Conservation (phyloP, 2,888 invertebrate genomes). For the Lepidocyrtinus sp. region DNA sequence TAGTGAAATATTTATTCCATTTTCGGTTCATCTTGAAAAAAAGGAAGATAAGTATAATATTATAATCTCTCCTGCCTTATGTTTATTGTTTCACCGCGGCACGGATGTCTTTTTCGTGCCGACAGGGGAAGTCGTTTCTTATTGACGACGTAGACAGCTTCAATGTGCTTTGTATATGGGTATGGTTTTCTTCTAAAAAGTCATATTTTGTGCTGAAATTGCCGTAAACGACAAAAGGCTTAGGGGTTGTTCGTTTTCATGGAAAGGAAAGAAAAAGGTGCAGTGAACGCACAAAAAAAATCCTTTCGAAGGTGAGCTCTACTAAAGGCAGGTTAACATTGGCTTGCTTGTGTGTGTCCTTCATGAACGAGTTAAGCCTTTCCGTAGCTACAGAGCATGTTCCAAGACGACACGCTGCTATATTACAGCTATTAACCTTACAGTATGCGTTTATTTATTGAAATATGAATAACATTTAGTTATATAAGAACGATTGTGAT, state of each 20-base stretch:
- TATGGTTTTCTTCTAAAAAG: conserved; percentile 29
- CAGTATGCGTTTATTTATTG: conserved; percentile 31
- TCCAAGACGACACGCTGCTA: conserved; percentile 44
- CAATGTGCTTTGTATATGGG: background rate
- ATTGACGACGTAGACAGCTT: no score
- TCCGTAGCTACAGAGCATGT: background rate
- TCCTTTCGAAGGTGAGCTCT: conserved; percentile 34
- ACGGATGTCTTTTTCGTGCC: conserved; percentile 35
- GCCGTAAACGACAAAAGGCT: conserved; percentile 25
- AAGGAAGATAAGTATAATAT: background rate
- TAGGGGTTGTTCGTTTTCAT: background rate
- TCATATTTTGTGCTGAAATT: conserved; percentile 43
- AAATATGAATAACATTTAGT: conserved; percentile 9
- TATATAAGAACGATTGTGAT: conserved; percentile 18
- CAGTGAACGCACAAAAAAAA: conserved; percentile 11
- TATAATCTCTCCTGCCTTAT: conserved; percentile 36
- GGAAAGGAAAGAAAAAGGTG: conserved; percentile 29
- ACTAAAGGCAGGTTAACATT: conserved; percentile 30
- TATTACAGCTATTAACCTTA: conserved; percentile 48
- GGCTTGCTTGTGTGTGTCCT: conserved; percentile 19
- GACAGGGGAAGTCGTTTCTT: conserved; percentile 11
- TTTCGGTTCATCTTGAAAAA: conserved; percentile 4
- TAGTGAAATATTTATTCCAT: no score
- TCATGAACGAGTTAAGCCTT: background rate
- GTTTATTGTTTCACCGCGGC: conserved; percentile 48